Evolutionary conservation across 2,888 invertebrate genomes (phyloP).

Genomic region (Catocala nupta): DNA sequence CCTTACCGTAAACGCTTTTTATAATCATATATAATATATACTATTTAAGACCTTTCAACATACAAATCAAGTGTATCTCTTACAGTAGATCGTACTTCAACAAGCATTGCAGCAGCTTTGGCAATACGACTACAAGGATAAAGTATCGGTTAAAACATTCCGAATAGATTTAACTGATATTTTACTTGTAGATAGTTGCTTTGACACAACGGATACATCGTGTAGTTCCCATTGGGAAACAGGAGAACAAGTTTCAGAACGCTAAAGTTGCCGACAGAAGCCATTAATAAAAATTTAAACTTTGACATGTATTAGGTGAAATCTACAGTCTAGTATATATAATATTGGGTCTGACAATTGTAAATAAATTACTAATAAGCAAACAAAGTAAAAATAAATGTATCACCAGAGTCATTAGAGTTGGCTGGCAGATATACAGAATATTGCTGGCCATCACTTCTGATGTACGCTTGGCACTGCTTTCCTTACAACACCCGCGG

Average conservation of each 20-base stretch:
- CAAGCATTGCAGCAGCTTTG: too few relatives aligned
- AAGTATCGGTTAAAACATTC: constrained; percentile 19
- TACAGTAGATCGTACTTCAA: background rate
- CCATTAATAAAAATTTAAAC: constrained; percentile 33
- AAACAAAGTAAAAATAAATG: background rate
- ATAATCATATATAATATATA: too few relatives aligned
- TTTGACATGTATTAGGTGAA: constrained; percentile 14
- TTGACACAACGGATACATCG: constrained; percentile 36
- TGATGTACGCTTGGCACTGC: constrained; percentile 3
- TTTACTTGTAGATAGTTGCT: constrained; percentile 44
- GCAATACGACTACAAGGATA: background rate
- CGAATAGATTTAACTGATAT: constrained; percentile 45
- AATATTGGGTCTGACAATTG: too few relatives aligned
- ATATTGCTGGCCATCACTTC: constrained; percentile 11
- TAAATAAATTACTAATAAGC: background rate
- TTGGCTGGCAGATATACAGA: constrained; percentile 43
- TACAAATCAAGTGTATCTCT: too few relatives aligned
- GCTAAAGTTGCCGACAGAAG: constrained; percentile 28
- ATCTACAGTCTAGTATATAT: background rate
- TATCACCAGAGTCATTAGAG: constrained; percentile 28
- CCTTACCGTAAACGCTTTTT: constrained; percentile 27
- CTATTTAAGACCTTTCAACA: too few relatives aligned
- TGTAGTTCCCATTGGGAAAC: constrained; percentile 34
- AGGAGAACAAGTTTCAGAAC: constrained; percentile 28
- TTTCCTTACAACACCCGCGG: background rate